Base-by-base conservation (phyloP, 2,797 vertebrate species). In the Xerus rutilus region DNA sequence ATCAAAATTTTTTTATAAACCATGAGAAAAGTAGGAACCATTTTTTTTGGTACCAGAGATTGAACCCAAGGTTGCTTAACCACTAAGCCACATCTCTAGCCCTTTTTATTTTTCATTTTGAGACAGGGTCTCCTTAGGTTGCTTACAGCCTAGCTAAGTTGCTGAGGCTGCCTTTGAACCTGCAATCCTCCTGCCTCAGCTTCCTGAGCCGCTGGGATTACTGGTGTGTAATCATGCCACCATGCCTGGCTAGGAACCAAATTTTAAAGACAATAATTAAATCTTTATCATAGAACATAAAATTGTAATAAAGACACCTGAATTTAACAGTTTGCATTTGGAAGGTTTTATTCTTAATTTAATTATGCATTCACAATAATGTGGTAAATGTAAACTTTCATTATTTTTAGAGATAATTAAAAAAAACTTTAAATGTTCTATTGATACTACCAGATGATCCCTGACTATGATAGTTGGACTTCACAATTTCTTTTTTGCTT, bases 321-420 rank as follows among this genome's bases (percentile, higher is more conserved):
- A 54, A 74, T 45, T 64, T 82, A 79, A 65, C 20, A 52, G n/a
- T 72, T 79, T 72, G 30, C 39, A 81, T 77, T 91, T 79, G 54
- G 25, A 88, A 74, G 47, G 15, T 69, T 93, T 88, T 89, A 30
- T 72, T 85, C 52, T 86, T 73, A 52, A 67, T 84, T 95, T 47
- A 85, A 79, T 62, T 95, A 32, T 67, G 25, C 76, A 13, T 67
- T 88, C 7, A 59, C 90, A 89, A 67, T 83, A 65, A 73, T 52
- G 13, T 62, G 15, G 65, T 89, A 82, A 89, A 52, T 76, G 13
- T 76, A 90, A 89, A 39, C 43, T 78, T 77, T 45, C 79, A n/a
- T 69, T 92, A 65, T 30, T 73, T 94, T 94, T n/a, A 92, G 59
- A 82, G n/a, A 88, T 77, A 77, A 15, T 32, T 91, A 57, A 30